These are phyloP conservation scores for Clupea harengus DNA, from an alignment of 2,113 vertebrate genomes.

Conservation along the genomic window DNA sequence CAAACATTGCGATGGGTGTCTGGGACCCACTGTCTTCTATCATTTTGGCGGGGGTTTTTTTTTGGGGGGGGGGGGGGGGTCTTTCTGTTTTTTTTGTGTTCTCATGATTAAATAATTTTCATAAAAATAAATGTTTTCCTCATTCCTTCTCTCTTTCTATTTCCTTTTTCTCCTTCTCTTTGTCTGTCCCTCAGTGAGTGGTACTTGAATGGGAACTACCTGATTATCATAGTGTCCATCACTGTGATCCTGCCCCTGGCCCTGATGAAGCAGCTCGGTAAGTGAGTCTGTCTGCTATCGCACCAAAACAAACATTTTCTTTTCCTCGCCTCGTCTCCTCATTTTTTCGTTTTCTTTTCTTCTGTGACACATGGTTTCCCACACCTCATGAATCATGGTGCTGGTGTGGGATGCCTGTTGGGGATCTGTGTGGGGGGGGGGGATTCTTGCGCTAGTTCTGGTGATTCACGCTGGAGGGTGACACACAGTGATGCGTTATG, in stretches of 20 bases:
- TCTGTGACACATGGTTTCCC: conserved; percentile 9
- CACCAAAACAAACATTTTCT: conserved; percentile 9
- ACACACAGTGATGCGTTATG: background rate
- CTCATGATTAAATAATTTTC: background rate
- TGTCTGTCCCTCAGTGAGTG: conserved; percentile 72
- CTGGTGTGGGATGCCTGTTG: background rate
- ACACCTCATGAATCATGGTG: background rate
- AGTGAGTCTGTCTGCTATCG: conserved; percentile 53
- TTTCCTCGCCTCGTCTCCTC: background rate
- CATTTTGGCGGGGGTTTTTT: background rate
- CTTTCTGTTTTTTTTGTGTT: background rate
- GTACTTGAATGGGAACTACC: conserved; percentile 86
- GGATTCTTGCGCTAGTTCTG: background rate
- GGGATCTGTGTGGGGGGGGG: background rate
- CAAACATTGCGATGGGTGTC: background rate
- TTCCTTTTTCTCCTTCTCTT: conserved; percentile 30
- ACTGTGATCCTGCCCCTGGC: conserved; percentile 89
- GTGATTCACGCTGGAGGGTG: background rate
- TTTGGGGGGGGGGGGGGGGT: background rate
- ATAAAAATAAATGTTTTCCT: background rate
- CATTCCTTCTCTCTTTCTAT: conserved; percentile 31
- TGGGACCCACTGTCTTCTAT: background rate
- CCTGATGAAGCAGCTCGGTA: conserved; percentile 94
- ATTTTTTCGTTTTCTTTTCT: background rate
- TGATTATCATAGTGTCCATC: conserved; percentile 84